phyloP scores from a whole-genome alignment of 2,888 invertebrate species.

The Philereme vetulata region DNA sequence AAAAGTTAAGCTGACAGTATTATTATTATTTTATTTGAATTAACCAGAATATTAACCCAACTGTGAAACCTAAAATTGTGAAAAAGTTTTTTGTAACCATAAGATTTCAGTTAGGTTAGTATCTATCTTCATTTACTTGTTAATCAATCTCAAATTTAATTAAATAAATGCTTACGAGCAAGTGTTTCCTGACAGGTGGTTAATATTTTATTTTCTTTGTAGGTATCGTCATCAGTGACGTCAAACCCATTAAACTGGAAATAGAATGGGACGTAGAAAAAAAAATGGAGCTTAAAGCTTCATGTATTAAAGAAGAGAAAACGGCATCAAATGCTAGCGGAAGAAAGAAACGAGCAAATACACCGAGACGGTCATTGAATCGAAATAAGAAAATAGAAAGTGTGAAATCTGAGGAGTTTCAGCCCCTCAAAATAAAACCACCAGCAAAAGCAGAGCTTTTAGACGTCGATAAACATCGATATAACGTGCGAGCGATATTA shows the following conservation, averaged over 20 bases:
- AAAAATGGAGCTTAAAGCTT: conserved; percentile 18
- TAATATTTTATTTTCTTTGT: conserved; percentile 41
- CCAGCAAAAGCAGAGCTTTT: conserved; percentile 19
- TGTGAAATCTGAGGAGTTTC: conserved; percentile 8
- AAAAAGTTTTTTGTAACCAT: not conserved
- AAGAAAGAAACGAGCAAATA: conserved; percentile 13
- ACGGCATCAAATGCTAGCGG: conserved; percentile 15
- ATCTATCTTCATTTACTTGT: not conserved
- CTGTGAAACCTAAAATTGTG: not conserved
- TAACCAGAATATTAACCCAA: not conserved
- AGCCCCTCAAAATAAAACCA: conserved; percentile 22
- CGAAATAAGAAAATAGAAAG: conserved; percentile 11
- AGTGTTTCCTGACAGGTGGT: conserved; percentile 19
- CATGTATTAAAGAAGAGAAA: conserved; percentile 23
- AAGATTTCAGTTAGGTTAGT: conserved; percentile 7
- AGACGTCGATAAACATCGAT: conserved; percentile 49
- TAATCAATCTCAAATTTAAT: conserved; percentile 1
- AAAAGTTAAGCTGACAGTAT: not conserved
- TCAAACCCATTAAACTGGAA: conserved; percentile 33
- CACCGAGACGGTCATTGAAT: conserved; percentile 3
- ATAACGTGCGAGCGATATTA: conserved; percentile 58
- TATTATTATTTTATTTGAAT: not conserved
- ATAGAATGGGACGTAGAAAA: conserved; percentile 30
- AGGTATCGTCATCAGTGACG: conserved; percentile 39
- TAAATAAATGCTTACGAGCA: conserved; percentile 8